Evolutionary conservation across 2,888 invertebrate species (phyloP), one percentile per base, ranked within the genome.

Genomic region (Noctua fimbriata): DNA sequence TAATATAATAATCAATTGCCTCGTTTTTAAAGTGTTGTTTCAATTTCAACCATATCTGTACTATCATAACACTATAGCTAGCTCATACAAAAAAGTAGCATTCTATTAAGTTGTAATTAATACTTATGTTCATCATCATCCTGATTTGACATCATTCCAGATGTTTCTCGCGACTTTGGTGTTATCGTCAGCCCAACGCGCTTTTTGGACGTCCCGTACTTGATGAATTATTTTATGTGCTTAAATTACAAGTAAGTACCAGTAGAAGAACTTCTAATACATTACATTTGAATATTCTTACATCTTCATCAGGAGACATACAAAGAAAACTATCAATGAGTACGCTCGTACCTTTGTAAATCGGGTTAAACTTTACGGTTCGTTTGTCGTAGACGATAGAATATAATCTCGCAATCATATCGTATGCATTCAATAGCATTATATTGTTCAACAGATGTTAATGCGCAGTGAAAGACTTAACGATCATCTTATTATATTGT

Each of bases 401-500:
- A 41, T 69, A 85, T 73, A 58, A 69, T 85, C 72, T 81, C 66
- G 73, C 76, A 77, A 71, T 67, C 73, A 74, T 73, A 71, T 69
- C 82, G 32, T 32, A 75, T 85, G 76, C 69, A 75, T 32, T 60
- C 49, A 32, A 73, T 36, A 69, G 10, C 32, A 63, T 28, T 49
- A 75, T 28, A 73, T 83, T 82, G 82, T 83, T 85, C 28, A 65
- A 9, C 36, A 24, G 67, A 55, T 44, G 58, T 74, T 85, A 81
- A 81, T 83, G 81, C 72, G 69, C 55, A 80, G 81, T 67, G 82
- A 83, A 73, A 85, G 21, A 60, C 52, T 67, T 79, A 52, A 67
- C 47, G 52, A 67, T 63, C 9, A 58, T 63, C 36, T 32, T 36
- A 44, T 66, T 58, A 55, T 36, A 12, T 52, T 79, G 49, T 49